phyloP scores from a whole-genome alignment of 2,113 vertebrate species.

The Spizaetus ornatus region DNA sequence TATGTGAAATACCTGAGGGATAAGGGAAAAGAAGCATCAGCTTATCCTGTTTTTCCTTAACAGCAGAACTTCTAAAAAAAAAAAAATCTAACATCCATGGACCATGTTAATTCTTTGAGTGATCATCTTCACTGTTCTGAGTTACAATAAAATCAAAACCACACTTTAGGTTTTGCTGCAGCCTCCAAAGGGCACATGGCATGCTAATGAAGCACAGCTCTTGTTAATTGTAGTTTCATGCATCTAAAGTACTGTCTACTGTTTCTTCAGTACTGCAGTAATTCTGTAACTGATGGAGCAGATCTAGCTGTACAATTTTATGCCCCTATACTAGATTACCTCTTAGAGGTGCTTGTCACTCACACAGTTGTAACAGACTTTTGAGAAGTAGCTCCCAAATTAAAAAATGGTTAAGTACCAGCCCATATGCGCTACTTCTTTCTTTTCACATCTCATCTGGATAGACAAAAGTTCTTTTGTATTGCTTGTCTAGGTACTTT shows the following conservation, averaged over 20 bases:
- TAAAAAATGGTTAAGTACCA: background rate
- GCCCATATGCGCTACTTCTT: background rate
- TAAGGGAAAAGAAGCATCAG: background rate
- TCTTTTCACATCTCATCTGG: background rate
- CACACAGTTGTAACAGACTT: background rate
- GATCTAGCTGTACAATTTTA: background rate
- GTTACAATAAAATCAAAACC: background rate
- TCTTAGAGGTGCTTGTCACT: background rate
- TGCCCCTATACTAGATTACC: background rate
- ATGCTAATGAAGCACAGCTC: background rate
- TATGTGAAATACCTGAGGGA: background rate
- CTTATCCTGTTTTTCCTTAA: background rate
- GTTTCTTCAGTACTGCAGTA: background rate
- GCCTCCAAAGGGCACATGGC: background rate
- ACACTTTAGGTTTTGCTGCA: background rate
- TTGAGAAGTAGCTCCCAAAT: background rate
- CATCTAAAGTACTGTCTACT: background rate
- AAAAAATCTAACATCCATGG: background rate
- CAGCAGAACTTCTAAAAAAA: background rate
- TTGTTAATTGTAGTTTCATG: background rate
- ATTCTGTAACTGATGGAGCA: background rate
- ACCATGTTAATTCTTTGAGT: background rate
- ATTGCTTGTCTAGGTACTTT: background rate
- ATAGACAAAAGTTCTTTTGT: background rate
- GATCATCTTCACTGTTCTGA: background rate